Conservation (phyloP, 2,888 invertebrate genomes). For the Diploptera punctata region DNA sequence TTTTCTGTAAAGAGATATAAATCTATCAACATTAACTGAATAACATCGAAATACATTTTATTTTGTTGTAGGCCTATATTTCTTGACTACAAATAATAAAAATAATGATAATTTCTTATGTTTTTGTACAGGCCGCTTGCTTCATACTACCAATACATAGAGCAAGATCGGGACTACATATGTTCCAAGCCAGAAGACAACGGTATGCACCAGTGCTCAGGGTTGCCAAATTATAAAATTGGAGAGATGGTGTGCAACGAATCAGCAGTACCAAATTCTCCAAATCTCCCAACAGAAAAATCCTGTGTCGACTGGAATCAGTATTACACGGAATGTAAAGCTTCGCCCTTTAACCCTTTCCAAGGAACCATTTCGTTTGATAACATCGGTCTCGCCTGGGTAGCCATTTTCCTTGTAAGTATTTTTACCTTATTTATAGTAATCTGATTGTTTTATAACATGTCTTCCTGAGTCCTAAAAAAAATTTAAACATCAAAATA, state of each 20-base stretch:
- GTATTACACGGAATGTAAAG: slow-evolving; percentile 95
- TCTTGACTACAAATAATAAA: no score
- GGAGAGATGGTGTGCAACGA: slow-evolving; percentile 80
- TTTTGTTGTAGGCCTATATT: no score
- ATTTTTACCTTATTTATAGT: not conserved
- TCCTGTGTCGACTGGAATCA: slow-evolving; percentile 99
- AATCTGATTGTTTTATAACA: no score
- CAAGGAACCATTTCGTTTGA: slow-evolving; percentile 99
- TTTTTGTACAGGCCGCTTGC: slow-evolving; percentile 65
- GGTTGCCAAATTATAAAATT: slow-evolving; percentile 77
- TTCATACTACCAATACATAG: slow-evolving; percentile 82
- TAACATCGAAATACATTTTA: no score
- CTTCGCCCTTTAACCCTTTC: slow-evolving; percentile 95
- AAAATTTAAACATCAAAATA: no score
- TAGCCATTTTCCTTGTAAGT: slow-evolving; percentile 98
- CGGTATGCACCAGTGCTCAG: slow-evolving; percentile 91
- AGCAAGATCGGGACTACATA: slow-evolving; percentile 94
- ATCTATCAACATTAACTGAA: no score
- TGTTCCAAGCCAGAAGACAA: slow-evolving; percentile 92
- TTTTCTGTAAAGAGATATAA: no score
- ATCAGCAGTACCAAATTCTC: slow-evolving; percentile 65
- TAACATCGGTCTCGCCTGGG: slow-evolving; percentile 99
- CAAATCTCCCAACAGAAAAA: slow-evolving; percentile 70
- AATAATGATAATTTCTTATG: no score
- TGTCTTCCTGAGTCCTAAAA: no score